These are phyloP conservation scores for Formica aserva DNA, from an alignment of 2,888 invertebrate genomes.

Conservation along the genomic window DNA sequence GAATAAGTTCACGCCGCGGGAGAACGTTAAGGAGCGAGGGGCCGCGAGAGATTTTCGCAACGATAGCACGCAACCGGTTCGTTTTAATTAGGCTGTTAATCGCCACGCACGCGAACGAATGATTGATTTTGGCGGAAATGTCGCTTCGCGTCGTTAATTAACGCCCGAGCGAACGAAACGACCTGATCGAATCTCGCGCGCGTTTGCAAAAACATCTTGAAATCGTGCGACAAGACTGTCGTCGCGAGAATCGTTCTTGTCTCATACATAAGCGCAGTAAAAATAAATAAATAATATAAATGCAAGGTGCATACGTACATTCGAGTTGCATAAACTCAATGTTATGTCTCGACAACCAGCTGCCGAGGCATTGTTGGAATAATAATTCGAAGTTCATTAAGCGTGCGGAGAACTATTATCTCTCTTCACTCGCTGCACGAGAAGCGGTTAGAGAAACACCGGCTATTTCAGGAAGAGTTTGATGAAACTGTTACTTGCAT, in stretches of 20 bases:
- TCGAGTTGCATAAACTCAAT: background rate
- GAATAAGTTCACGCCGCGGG: constrained; percentile 56
- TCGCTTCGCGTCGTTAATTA: constrained; percentile 51
- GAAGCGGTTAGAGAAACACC: background rate
- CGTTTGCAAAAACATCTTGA: background rate
- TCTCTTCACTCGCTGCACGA: background rate
- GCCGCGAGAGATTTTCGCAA: constrained; percentile 54
- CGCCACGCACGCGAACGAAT: constrained; percentile 35
- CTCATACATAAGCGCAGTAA: background rate
- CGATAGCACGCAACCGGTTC: constrained; percentile 59
- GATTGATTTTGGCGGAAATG: constrained; percentile 58
- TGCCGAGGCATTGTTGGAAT: background rate
- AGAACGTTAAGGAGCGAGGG: constrained; percentile 39
- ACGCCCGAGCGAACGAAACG: constrained; percentile 29
- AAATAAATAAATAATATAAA: constrained; percentile 1
- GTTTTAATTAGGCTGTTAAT: constrained; percentile 66
- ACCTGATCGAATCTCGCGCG: constrained; percentile 28
- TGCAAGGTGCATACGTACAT: background rate
- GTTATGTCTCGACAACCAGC: background rate
- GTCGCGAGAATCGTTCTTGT: background rate
- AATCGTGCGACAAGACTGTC: background rate
- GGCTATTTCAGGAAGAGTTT: constrained; percentile 36
- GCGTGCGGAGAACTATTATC: background rate
- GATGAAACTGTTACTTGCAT: constrained; percentile 25
- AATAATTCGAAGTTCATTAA: constrained; percentile 16